Conservation (phyloP, 2,113 vertebrate genomes). For the Melospiza melodia region DNA sequence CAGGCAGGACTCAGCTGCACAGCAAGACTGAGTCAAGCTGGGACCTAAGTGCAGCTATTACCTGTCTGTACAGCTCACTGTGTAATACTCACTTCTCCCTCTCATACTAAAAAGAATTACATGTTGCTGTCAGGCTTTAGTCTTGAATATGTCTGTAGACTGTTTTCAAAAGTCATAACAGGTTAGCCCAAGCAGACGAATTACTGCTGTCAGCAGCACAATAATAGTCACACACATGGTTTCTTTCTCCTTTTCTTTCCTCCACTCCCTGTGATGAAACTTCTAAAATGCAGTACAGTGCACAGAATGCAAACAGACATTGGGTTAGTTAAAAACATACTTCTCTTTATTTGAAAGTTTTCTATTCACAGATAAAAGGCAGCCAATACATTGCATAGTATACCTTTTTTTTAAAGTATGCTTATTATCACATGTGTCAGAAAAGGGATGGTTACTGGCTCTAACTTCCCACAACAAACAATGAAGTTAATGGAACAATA, state of each 20-base stretch:
- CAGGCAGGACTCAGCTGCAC: neutral
- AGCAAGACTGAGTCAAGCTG: neutral
- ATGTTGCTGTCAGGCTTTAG: neutral
- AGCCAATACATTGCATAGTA: slow-evolving; percentile 3
- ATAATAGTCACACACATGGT: neutral
- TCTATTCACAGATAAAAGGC: slow-evolving; percentile 21
- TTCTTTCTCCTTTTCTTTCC: neutral
- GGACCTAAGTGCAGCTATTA: neutral
- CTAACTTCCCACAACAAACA: slow-evolving; percentile 33
- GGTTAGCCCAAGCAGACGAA: neutral
- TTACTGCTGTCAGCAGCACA: neutral
- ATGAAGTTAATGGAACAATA: slow-evolving; percentile 55
- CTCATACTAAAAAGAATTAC: neutral
- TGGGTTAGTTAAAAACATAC: slow-evolving; percentile 25
- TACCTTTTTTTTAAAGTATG: neutral
- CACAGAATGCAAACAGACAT: neutral
- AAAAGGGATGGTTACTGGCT: slow-evolving; percentile 23
- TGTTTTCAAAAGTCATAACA: neutral
- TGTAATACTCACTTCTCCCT: neutral
- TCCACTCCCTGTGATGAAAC: neutral
- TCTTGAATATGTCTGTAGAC: neutral
- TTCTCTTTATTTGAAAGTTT: slow-evolving; percentile 43
- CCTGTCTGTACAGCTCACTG: neutral
- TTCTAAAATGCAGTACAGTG: neutral
- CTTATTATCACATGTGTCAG: slow-evolving; percentile 6